Conservation (phyloP, 2,888 invertebrate species). For the Lepetodrilus schrolli region DNA sequence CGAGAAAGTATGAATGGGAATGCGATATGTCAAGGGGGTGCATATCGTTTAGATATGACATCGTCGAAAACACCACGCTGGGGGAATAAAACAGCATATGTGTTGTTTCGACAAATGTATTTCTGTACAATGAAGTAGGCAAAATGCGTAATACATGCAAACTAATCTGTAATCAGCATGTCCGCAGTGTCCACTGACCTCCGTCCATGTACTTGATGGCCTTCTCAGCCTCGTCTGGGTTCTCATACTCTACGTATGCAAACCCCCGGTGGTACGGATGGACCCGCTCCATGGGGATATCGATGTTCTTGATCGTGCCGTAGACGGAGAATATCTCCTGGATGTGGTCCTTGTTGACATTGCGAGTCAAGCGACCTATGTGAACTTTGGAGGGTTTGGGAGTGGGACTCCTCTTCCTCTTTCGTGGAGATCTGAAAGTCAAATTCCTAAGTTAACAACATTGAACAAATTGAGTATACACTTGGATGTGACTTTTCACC, state of each 20-base stretch:
- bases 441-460: too few species aligned
- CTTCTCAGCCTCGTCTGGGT: conserved; percentile 95
- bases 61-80: too few species aligned
- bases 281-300: conserved; percentile 90
- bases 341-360: conserved; percentile 84
- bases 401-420: conserved; percentile 85
- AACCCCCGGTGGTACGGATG: conserved; percentile 94
- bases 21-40: too few species aligned
- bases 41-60: too few species aligned
- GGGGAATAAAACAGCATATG: too few species aligned
- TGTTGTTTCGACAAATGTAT: too few species aligned
- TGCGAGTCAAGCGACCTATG: conserved; percentile 92
- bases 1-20: too few species aligned
- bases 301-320: conserved; percentile 86
- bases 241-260: conserved; percentile 95
- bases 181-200: conserved; percentile 80
- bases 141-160: too few species aligned
- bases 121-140: too few species aligned
- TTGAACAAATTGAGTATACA: too few species aligned
- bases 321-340: conserved; percentile 76
- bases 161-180: neutral
- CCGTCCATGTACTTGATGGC: conserved; percentile 99
- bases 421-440: conserved; percentile 74
- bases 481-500: too few species aligned
- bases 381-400: conserved; percentile 95